phyloP scores from a whole-genome alignment of 2,113 vertebrate species.

The Lagopus leucura region DNA sequence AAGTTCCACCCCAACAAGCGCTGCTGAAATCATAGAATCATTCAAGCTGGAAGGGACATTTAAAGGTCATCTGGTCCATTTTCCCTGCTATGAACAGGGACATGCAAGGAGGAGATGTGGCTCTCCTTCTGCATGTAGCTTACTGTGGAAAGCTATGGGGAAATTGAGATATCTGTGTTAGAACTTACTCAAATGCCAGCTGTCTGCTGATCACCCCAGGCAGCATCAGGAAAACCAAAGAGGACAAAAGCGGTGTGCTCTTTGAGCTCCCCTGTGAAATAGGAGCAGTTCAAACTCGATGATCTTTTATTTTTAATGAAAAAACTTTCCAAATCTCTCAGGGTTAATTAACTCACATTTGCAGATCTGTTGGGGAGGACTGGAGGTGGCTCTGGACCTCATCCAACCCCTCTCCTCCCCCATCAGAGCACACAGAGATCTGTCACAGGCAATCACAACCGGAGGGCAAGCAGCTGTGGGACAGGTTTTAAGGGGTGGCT shows the following conservation, averaged over 20 bases:
- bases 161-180: neutral
- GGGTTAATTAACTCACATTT: neutral
- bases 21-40: neutral
- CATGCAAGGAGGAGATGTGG: too few species aligned
- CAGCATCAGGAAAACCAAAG: neutral
- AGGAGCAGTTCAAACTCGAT: neutral
- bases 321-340: neutral
- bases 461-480: slow-evolving; percentile 1
- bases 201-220: neutral
- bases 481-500: neutral
- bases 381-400: neutral
- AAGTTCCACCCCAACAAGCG: neutral
- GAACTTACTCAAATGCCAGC: neutral
- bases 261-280: neutral
- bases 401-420: neutral
- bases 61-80: neutral
- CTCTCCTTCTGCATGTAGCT: too few species aligned
- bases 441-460: neutral
- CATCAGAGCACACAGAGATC: neutral
- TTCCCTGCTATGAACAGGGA: neutral
- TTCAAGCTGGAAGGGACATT: neutral
- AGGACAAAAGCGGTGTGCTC: neutral
- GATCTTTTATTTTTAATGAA: neutral
- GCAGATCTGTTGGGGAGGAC: neutral
- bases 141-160: neutral